Evolutionary conservation across 2,888 invertebrate species (phyloP).

Genomic region (Amorpha juglandis): DNA sequence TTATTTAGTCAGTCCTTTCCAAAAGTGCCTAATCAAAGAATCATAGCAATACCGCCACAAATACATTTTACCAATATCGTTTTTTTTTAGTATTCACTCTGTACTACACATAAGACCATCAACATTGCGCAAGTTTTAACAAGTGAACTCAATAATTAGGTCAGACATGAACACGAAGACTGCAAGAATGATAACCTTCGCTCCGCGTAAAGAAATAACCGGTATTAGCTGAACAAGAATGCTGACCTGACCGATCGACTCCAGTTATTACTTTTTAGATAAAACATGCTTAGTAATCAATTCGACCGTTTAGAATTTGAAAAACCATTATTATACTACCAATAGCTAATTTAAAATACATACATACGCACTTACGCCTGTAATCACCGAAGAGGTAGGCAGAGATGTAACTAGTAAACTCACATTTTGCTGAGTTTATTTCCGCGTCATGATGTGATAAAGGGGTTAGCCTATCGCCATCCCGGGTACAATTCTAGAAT

Average conservation of each 20-base stretch:
- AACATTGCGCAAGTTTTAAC: background rate
- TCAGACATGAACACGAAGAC: background rate
- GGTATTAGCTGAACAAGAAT: slow-evolving; percentile 8
- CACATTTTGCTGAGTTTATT: too few species aligned
- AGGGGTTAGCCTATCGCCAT: too few species aligned
- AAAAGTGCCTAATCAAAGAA: background rate
- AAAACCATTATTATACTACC: too few species aligned
- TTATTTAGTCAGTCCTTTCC: too few species aligned
- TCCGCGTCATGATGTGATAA: too few species aligned
- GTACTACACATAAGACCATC: background rate
- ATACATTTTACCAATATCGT: background rate
- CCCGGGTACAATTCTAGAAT: too few species aligned
- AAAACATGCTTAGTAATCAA: background rate
- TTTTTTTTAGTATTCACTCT: too few species aligned
- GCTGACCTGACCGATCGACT: background rate
- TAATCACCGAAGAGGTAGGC: too few species aligned
- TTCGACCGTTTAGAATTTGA: too few species aligned
- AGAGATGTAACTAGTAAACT: too few species aligned
- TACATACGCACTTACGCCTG: too few species aligned
- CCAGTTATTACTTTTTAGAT: background rate
- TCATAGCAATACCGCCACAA: background rate
- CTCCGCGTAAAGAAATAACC: slow-evolving; percentile 1
- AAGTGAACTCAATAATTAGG: slow-evolving; percentile 5
- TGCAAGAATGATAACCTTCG: slow-evolving; percentile 12
- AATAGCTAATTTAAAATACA: too few species aligned